A percentile compares a stretch with the other conserved stretches of the same genome.
These are phyloP conservation scores for Dolichopus griseipennis DNA, from an alignment of 2,888 invertebrate genomes.

Conservation along the genomic window DNA sequence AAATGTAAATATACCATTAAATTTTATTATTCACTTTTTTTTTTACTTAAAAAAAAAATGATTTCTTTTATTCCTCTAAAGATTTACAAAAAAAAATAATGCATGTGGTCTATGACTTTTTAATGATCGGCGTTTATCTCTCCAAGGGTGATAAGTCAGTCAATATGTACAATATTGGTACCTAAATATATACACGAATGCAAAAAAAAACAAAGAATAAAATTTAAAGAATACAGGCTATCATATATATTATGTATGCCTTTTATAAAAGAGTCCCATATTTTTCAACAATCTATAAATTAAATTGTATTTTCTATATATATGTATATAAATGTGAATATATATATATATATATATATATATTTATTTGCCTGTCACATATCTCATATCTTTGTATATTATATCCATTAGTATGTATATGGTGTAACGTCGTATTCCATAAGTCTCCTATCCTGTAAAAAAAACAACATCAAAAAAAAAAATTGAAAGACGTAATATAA, in stretches of 20 bases:
- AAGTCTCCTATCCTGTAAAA: neutral
- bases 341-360: no score
- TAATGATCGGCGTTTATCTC: constrained; percentile 1
- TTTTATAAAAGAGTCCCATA: neutral
- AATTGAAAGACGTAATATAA: neutral
- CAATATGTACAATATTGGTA: neutral
- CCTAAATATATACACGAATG: neutral
- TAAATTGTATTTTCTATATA: neutral
- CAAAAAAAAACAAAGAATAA: neutral
- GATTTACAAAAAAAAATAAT: neutral
- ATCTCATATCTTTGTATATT: neutral
- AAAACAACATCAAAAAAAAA: neutral
- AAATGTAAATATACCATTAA: no score
- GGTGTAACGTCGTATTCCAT: neutral
- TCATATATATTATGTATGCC: no score
- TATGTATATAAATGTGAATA: no score
- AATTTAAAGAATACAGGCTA: neutral
- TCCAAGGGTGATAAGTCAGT: constrained; percentile 1
- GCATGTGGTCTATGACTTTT: constrained; percentile 6
- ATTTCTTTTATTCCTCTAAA: neutral
- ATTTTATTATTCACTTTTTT: neutral
- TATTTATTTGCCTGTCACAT: constrained; percentile 1
- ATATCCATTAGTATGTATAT: no score
- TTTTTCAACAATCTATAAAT: neutral
- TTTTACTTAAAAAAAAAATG: no score